phyloP scores from a whole-genome alignment of 2,113 vertebrate genomes.

The Petrocephalus microphthalmus region DNA sequence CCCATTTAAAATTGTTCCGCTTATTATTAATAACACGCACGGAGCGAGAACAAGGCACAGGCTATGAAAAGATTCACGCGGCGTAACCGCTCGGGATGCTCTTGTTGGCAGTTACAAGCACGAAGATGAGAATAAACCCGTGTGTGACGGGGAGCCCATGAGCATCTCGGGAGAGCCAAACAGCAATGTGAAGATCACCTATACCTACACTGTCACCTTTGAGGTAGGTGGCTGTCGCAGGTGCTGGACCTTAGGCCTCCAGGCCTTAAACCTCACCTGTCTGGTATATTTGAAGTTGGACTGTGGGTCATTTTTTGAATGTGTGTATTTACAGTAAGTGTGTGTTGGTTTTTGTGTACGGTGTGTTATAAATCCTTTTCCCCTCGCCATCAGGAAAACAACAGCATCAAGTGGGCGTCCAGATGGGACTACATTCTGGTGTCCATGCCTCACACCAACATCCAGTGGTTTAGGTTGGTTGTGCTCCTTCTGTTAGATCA shows the following conservation, averaged over 20 bases:
- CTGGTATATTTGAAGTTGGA: neutral
- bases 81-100: neutral
- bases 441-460: constrained; percentile 97
- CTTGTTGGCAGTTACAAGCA: constrained; percentile 71
- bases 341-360: neutral
- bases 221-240: constrained; percentile 54
- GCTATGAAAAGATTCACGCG: neutral
- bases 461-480: constrained; percentile 94
- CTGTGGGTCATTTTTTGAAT: neutral
- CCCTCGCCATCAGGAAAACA: constrained; percentile 64
- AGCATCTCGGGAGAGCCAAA: constrained; percentile 73
- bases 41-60: neutral
- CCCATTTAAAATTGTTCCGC: neutral
- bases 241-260: neutral
- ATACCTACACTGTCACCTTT: constrained; percentile 84
- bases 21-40: neutral
- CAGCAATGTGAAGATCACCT: constrained; percentile 68
- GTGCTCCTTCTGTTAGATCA: neutral
- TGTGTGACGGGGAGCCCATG: constrained; percentile 77
- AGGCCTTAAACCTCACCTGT: neutral
- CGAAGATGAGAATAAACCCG: constrained; percentile 56
- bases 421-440: constrained; percentile 98
- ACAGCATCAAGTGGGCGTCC: constrained; percentile 87
- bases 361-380: neutral
- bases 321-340: neutral